These are phyloP conservation scores for Theocolax elegans DNA, from an alignment of 1,140 invertebrate genomes.

Conservation along the genomic window DNA sequence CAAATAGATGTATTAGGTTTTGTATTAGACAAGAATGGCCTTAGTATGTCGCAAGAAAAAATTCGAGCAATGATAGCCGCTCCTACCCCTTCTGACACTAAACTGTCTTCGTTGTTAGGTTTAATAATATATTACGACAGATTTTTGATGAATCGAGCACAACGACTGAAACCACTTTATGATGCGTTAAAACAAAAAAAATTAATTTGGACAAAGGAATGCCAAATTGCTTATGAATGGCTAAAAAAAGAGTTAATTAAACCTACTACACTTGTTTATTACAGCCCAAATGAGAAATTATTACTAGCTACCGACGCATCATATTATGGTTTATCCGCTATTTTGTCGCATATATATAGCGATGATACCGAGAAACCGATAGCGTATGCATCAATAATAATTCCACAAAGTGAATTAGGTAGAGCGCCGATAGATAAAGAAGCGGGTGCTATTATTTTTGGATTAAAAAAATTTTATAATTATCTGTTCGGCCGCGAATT, in stretches of 20 bases:
- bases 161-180: slow-evolving; percentile 6
- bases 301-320: slow-evolving; percentile 43
- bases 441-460: slow-evolving; percentile 3
- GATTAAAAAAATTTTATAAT: background rate
- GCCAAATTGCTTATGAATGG: slow-evolving; percentile 28
- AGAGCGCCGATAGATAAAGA: background rate
- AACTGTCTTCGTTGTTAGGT: background rate
- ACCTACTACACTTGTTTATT: slow-evolving; percentile 44
- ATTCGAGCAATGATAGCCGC: background rate
- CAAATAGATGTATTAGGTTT: background rate
- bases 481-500: background rate
- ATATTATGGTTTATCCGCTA: slow-evolving; percentile 20
- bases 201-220: slow-evolving; percentile 23
- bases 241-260: too few relatives aligned
- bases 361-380: slow-evolving; percentile 6
- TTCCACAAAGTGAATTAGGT: background rate
- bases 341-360: background rate
- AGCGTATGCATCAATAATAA: background rate
- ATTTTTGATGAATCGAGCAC: background rate
- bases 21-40: background rate
- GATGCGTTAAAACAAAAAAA: slow-evolving; percentile 44
- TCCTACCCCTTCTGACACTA: background rate
- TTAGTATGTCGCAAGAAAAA: background rate
- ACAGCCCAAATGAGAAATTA: slow-evolving; percentile 41
- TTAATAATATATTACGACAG: background rate